Percentiles rank a stretch among this genome's conserved stretches.
Evolutionary conservation across 2,797 vertebrate genomes (phyloP).

Genomic region (Hydrophis major): DNA sequence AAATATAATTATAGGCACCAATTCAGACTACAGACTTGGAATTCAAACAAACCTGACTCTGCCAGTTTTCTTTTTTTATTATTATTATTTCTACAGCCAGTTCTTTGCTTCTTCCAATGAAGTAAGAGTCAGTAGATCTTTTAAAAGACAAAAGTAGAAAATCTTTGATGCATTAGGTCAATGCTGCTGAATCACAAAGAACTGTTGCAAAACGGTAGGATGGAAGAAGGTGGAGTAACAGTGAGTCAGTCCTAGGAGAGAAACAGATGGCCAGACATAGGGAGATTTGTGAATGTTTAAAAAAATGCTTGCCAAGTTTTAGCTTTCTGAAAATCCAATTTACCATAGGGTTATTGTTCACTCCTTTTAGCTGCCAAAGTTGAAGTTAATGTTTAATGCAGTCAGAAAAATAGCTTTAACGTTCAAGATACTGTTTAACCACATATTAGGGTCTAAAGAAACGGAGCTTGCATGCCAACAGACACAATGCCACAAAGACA

Average conservation of each 20-base stretch:
- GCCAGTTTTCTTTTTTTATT: neutral
- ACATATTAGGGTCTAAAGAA: neutral
- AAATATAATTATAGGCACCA: neutral
- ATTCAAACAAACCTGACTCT: neutral
- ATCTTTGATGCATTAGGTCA: slow-evolving; percentile 8
- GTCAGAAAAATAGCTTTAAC: neutral
- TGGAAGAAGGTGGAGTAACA: slow-evolving; percentile 22
- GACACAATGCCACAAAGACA: neutral
- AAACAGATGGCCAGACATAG: neutral
- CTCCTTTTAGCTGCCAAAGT: neutral
- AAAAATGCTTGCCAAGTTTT: neutral
- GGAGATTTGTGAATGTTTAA: neutral
- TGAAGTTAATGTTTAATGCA: neutral
- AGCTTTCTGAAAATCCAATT: neutral
- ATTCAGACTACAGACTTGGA: neutral
- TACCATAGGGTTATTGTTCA: neutral
- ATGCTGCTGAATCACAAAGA: neutral
- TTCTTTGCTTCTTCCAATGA: neutral
- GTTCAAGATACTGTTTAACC: neutral
- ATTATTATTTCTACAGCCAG: neutral
- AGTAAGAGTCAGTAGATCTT: neutral
- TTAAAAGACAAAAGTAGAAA: slow-evolving; percentile 9
- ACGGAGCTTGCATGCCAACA: neutral
- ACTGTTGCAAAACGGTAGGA: neutral
- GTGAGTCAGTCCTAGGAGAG: neutral